phyloP scores from a whole-genome alignment of 92 coral and sea anemone species.

The Meandrina meandrites region DNA sequence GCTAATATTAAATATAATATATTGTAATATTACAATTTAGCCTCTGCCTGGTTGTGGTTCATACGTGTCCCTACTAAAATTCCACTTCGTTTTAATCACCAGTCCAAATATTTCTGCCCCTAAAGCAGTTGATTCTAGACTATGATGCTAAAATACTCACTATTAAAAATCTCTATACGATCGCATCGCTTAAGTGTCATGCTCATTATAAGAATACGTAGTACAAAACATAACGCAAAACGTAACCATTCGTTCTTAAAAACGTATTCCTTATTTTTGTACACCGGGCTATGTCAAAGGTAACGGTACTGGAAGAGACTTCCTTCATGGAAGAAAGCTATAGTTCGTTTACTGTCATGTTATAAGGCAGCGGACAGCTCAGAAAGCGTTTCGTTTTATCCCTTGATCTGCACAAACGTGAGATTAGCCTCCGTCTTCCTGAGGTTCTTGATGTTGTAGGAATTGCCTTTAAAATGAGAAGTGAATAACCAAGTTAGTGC shows the following conservation, averaged over 20 bases:
- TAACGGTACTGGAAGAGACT: neutral
- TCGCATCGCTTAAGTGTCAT: no score
- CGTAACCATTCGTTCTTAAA: neutral
- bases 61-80: no score
- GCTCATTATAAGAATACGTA: neutral
- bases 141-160: neutral
- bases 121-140: neutral
- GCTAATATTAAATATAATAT: no score
- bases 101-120: neutral
- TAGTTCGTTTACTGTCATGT: neutral
- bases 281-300: neutral
- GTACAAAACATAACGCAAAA: neutral
- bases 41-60: no score
- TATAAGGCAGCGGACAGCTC: neutral
- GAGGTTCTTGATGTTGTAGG: slow-evolving; percentile 74
- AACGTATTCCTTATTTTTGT: no score
- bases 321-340: neutral
- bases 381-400: slow-evolving; percentile 12
- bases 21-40: no score
- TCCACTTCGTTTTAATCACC: neutral
- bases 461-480: slow-evolving; percentile 56
- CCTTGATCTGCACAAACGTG: slow-evolving; percentile 83
- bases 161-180: neutral
- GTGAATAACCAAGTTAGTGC: neutral
- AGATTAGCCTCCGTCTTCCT: slow-evolving; percentile 62